These are phyloP conservation scores for Petrocephalus zakoni DNA, from an alignment of 2,113 vertebrate species.

Conservation along the genomic window DNA sequence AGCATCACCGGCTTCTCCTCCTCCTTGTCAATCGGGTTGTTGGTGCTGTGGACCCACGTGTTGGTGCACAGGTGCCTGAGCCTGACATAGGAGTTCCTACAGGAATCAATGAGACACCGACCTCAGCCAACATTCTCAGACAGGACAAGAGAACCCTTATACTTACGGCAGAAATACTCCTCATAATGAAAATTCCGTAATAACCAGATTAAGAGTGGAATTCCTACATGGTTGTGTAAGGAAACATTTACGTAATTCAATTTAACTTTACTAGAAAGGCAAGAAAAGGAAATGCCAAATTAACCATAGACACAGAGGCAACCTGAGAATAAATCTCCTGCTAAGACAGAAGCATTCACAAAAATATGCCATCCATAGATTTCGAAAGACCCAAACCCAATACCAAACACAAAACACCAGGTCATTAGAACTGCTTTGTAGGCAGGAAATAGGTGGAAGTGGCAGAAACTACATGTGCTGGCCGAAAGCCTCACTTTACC, in stretches of 20 bases:
- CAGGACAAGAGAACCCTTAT: background rate
- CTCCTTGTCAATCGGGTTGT: constrained; percentile 97
- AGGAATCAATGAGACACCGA: background rate
- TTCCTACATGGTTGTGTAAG: background rate
- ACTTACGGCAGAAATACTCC: background rate
- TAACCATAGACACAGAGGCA: background rate
- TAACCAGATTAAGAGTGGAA: background rate
- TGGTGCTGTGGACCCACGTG: constrained; percentile 98
- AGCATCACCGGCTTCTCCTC: constrained; percentile 98
- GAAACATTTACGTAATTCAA: background rate
- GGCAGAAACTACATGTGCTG: background rate
- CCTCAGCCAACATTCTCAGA: background rate
- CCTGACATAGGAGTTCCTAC: constrained; percentile 92
- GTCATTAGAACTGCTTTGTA: background rate
- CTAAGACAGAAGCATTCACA: background rate
- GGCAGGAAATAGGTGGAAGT: background rate
- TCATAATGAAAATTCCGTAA: background rate
- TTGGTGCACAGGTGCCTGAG: constrained; percentile 97
- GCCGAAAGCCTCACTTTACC: background rate
- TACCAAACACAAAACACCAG: background rate
- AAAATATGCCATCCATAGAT: background rate
- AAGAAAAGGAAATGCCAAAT: background rate
- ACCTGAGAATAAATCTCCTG: background rate
- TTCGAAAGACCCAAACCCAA: background rate
- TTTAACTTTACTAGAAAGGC: background rate